Evolutionary conservation across 53 echinoderm and acorn worm genomes (phyloP).

Genomic region (Mesocentrotus franciscanus): DNA sequence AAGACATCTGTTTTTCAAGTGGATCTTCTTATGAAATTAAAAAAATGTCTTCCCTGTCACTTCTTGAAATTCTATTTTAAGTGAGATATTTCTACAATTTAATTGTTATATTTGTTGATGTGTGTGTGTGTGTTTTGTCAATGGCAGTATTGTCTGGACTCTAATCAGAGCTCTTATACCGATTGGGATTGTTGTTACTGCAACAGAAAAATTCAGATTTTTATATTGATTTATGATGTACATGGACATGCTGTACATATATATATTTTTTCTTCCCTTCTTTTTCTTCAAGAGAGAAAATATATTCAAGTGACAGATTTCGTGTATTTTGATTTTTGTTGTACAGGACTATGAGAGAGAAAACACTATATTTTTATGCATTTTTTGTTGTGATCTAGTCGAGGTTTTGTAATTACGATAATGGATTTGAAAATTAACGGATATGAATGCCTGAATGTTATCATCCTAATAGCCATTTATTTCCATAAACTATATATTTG

Average conservation of each 20-base stretch:
- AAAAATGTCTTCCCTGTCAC: constrained; percentile 20
- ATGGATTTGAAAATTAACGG: neutral
- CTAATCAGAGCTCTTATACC: neutral
- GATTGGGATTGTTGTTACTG: constrained; percentile 23
- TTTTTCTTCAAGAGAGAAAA: constrained; percentile 12
- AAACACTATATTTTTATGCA: constrained; percentile 64
- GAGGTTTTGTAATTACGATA: constrained; percentile 6
- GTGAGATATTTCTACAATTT: constrained; percentile 42
- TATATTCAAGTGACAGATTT: constrained; percentile 29
- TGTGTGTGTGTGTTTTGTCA: constrained; percentile 42
- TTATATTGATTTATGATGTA: constrained; percentile 33
- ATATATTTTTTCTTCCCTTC: constrained; percentile 38
- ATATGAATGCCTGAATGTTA: constrained; percentile 17
- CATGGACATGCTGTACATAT: constrained; percentile 49
- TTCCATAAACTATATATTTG: neutral
- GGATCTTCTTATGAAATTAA: neutral
- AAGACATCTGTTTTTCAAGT: constrained; percentile 1
- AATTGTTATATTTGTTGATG: constrained; percentile 14
- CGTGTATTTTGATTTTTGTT: constrained; percentile 18
- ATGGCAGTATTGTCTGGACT: constrained; percentile 32
- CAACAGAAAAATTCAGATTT: constrained; percentile 6
- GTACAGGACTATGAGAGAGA: constrained; percentile 53
- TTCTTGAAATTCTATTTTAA: constrained; percentile 14
- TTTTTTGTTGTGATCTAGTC: constrained; percentile 11
- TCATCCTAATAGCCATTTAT: neutral